Evolutionary conservation across 2,113 vertebrate species (phyloP).

Genomic region (Callocephalon fimbriatum): DNA sequence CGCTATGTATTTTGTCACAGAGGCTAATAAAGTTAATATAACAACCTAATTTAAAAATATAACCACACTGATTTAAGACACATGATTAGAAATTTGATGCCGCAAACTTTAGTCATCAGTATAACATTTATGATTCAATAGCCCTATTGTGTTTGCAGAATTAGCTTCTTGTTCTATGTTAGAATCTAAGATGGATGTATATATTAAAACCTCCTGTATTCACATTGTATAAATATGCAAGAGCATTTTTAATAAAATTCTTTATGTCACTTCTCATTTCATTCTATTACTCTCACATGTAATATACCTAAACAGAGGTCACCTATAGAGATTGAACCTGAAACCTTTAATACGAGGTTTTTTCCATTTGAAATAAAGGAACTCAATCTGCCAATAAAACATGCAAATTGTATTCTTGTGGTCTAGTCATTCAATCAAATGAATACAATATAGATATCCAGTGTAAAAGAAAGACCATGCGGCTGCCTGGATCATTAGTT

Average conservation of each 20-base stretch:
- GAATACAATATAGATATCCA: not conserved
- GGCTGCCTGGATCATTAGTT: not conserved
- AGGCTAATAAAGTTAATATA: not conserved
- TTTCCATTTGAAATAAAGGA: not conserved
- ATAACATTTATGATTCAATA: not conserved
- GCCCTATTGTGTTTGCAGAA: not conserved
- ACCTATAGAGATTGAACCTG: slow-evolving; percentile 20
- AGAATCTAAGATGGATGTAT: not conserved
- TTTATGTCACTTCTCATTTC: not conserved
- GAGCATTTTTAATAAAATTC: slow-evolving; percentile 16
- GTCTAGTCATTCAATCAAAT: not conserved
- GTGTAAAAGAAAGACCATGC: not conserved
- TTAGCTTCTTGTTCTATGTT: not conserved
- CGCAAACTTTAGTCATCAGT: not conserved
- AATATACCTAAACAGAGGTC: not conserved
- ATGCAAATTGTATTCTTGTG: not conserved
- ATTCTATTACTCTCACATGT: not conserved
- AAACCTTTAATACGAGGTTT: not conserved
- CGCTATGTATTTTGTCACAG: not conserved
- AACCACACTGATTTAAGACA: not conserved
- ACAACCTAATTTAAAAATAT: not conserved
- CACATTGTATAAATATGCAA: not conserved
- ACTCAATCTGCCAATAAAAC: not conserved
- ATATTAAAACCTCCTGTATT: not conserved
- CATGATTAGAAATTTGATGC: not conserved